Evolutionary conservation across 92 coral and sea anemone genomes (phyloP), one percentile per base, ranked within the genome.

Genomic region (Porites rus): DNA sequence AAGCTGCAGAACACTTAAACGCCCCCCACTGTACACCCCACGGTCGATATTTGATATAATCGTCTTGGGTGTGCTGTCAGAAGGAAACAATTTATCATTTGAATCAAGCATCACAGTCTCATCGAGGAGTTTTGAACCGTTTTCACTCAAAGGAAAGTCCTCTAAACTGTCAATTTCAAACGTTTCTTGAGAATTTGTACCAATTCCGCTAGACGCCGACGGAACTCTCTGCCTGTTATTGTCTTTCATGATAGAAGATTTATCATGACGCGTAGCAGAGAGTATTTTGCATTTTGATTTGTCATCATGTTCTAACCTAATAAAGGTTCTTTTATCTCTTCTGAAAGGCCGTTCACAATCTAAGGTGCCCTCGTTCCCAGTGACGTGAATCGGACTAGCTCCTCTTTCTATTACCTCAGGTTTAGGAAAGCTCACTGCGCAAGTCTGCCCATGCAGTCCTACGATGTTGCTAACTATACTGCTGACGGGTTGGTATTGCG

Each of bases 401-500:
- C 98, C 88, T 65, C 83, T 90, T 74, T 94, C 93, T 69, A n/a
- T 76, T 69, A 88, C 76, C 72, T 87, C 96, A 67, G 93, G 90
- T 64, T 69, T 58, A 14, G 28, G 67, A 4, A 84, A 53, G 59
- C 77, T 87, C 52, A 90, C 91, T 51, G 85, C 82, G 85, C 84
- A 90, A 22, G 93, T 69, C 28, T 81, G 85, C n/a, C 77, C 80
- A 38, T 58, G 68, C 31, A 90, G 70, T 59, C 93, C 78, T 60
- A 66, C 70, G 25, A 90, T 74, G 16, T 68, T 74, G 43, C 87
- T 89, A 70, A 83, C 72, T 43, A 85, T 79, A n/a, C 92, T 91
- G 83, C 82, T 88, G 91, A 90, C 72, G 10, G 98, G 98, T 70
- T 92, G 94, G 69, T 88, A 80, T 58, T 94, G 98, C 59, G 99